Conservation (phyloP, 2,888 invertebrate species). For the Acronicta psi region DNA sequence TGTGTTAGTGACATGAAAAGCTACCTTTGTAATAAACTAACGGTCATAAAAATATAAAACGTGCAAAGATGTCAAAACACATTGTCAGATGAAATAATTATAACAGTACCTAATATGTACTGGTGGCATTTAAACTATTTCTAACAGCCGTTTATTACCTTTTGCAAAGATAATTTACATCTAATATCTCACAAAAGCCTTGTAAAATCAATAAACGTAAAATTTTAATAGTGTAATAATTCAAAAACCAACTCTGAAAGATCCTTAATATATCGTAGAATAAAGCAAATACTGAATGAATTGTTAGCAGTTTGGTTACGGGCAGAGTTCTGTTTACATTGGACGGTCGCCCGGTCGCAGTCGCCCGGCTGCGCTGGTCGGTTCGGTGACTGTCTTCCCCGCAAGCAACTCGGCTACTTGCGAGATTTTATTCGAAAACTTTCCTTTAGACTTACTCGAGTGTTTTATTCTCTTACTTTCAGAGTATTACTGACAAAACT, state of each 20-base stretch:
- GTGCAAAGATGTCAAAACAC: no score
- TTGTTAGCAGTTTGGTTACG: constrained; percentile 31
- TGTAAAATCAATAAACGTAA: constrained; percentile 56
- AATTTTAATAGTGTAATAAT: constrained; percentile 56
- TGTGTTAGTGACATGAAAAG: no score
- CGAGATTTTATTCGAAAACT: constrained; percentile 58
- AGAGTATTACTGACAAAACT: constrained; percentile 40
- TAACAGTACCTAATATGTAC: background rate
- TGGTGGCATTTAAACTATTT: constrained; percentile 2
- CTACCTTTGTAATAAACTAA: no score
- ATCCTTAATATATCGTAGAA: constrained; percentile 34
- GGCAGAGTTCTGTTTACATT: constrained; percentile 36
- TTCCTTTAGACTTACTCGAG: constrained; percentile 45
- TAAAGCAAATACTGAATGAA: constrained; percentile 28
- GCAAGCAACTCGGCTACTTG: constrained; percentile 53
- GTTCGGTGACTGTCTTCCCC: constrained; percentile 38
- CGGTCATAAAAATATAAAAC: no score
- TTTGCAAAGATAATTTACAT: constrained; percentile 32
- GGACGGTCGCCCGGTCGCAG: constrained; percentile 11
- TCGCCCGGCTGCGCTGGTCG: no score
- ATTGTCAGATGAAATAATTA: no score
- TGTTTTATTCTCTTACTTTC: constrained; percentile 53
- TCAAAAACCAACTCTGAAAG: constrained; percentile 46
- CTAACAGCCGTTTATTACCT: constrained; percentile 9
- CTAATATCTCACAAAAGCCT: constrained; percentile 43